Evolutionary conservation across 2,888 invertebrate genomes (phyloP).

Genomic region (Limnephilus marmoratus): DNA sequence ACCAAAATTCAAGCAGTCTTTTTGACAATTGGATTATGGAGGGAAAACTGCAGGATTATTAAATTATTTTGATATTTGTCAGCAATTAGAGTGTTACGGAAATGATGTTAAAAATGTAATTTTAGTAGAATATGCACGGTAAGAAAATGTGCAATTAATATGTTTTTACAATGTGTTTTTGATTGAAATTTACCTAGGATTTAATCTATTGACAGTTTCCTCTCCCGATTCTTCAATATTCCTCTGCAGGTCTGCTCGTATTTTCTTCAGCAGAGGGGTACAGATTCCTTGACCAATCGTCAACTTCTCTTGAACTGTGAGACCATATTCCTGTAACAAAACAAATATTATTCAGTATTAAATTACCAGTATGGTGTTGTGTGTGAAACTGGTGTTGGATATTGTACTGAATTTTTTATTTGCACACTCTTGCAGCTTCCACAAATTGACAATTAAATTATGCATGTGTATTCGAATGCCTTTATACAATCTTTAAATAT

Average conservation of each 20-base stretch:
- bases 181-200: constrained; percentile 84
- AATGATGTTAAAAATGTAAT: background rate
- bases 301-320: constrained; percentile 96
- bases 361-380: too few relatives aligned
- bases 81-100: too few relatives aligned
- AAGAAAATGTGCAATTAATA: background rate
- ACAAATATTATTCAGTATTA: background rate
- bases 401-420: too few relatives aligned
- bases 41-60: background rate
- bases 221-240: constrained; percentile 94
- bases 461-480: too few relatives aligned
- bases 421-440: too few relatives aligned
- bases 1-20: background rate
- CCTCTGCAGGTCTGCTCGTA: constrained; percentile 94
- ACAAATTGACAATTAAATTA: too few relatives aligned
- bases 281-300: constrained; percentile 98
- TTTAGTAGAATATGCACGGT: background rate
- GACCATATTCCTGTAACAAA: constrained; percentile 91
- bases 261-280: constrained; percentile 96
- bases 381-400: too few relatives aligned
- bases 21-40: background rate
- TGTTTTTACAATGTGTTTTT: background rate
- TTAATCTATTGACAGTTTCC: constrained; percentile 96
- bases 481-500: too few relatives aligned
- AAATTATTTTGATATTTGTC: background rate